These are phyloP conservation scores for Sitta carolinensis DNA, from an alignment of 2,797 vertebrate species.

Conservation along the genomic window DNA sequence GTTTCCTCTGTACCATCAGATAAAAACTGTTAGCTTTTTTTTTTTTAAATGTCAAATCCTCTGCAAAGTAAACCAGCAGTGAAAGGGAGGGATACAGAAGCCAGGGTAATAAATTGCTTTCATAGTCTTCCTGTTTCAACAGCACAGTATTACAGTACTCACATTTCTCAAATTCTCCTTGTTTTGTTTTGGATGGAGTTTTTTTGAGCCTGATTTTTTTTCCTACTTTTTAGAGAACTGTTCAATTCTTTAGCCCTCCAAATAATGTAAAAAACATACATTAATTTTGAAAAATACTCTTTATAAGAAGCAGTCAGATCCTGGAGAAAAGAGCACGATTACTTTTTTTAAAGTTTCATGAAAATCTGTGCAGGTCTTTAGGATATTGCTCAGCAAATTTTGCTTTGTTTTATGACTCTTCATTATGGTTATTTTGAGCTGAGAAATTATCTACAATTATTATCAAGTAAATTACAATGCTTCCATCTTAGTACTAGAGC, in stretches of 20 bases:
- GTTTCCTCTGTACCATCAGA: not conserved
- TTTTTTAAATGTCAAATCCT: not conserved
- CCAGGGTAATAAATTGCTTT: not conserved
- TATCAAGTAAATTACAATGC: not conserved
- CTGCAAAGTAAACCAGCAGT: not conserved
- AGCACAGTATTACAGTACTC: not conserved
- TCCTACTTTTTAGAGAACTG: not conserved
- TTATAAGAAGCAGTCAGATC: not conserved
- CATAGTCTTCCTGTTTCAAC: not conserved
- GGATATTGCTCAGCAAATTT: not conserved
- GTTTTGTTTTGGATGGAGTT: not conserved
- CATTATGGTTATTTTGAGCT: not conserved
- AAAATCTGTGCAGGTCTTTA: not conserved
- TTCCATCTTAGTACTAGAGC: not conserved
- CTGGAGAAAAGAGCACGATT: not conserved
- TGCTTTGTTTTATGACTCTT: not conserved
- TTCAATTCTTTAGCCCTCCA: not conserved
- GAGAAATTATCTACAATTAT: not conserved
- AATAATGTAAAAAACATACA: not conserved
- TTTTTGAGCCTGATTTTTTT: not conserved
- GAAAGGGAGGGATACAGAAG: not conserved
- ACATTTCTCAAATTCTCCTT: not conserved
- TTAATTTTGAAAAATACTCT: not conserved
- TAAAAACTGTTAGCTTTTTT: not conserved
- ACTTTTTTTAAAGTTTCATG: not conserved